Base-by-base conservation (phyloP, 2,113 vertebrate species). In the Anguilla japonica region DNA sequence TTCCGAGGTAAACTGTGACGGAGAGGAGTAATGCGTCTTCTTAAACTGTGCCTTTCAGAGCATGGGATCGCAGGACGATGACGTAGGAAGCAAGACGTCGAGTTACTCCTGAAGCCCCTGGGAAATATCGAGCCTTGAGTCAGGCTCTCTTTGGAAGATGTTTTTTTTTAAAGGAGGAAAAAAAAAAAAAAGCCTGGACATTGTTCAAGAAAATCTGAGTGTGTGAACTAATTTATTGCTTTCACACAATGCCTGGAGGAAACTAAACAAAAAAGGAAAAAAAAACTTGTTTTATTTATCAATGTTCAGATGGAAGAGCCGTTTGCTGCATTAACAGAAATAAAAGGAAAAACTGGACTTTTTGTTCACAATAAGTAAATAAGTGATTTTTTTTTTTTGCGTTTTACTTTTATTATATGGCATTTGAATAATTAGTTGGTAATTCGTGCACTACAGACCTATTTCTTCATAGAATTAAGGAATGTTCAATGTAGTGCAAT, bases 1-100 rank as follows among this genome's bases (percentile, higher is more conserved):
- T 8, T 9, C 22, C 11, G n/a, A 34, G 71, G 71, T 34, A 75
- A 34, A 75, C 6, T 34, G 26, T 34, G 71, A 34, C 2, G 22
- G n/a, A 75, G 11, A 34, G 26, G 26, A n/a, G 11, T n/a, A 29
- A 75, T 75, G 26, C 26, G 7, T 71, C 26, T 0, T 29, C 26
- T 79, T 29, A 20, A 41, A 85, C 53, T 67, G 87, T 91, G 86
- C 18, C 1, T 86, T 93, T 71, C 92, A 99, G 98, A 99, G 98
- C 94, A 98, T 99, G 98, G 98, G 98, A 91, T 97, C 97, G 85
- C 97, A 98, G 94, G 98, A 99, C 92, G 98, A 99, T 82, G 98
- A 99, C 90, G 98, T 98, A 90, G 98, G 98, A 95, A 99, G 97
- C 96, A 99, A 99, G 96, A 98, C 97, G 60, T 98, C 97, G 90